Evolutionary conservation across 2,888 invertebrate species (phyloP), one percentile per base, ranked within the genome.

Genomic region (Rhingia rostrata): DNA sequence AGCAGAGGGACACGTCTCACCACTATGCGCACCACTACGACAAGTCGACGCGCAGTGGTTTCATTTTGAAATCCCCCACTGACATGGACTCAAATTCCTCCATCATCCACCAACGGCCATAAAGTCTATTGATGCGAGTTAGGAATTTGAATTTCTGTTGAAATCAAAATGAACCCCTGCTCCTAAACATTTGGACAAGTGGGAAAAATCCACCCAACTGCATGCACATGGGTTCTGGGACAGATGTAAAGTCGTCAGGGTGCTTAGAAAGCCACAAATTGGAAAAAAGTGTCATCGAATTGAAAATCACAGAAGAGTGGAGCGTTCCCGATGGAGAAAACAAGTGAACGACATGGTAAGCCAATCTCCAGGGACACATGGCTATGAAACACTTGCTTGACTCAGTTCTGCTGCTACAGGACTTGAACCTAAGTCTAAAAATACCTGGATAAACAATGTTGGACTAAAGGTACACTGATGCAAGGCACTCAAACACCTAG

Each of bases 251-350:
- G 74, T 73, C 83, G 73, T 78, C 73, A 73, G 78, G 54, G 78
- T 69, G 63, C 66, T 66, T 66, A 70, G 75, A 70, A 80, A 60
- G 66, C 84, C 84, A 84, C 84, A 84, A 84, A 84, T 84, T 84
- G 75, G 70, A 84, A 74, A n/a, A 82, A 80, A 67, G 58, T 83
- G 83, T 83, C 83, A 61, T 22, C 22, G 22, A 58, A 72, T 32
- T 12, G 12, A n/a, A 41, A 12, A 43, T n/a, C 45, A 6, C 47
- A 6, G 33, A 41, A 14, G 51, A 45, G 61, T 49, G 67, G 35
- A 9, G 63, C 66, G 14, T 70, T 58, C 60, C 67, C 14, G 22
- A 37, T n/a, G 14, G 35, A 14, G 37, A 35, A 22, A 33, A 43
- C 61, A 69, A 81, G 69, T 75, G 56, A n/a, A 53, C 37, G 9